These are phyloP conservation scores for Argyra leucocephala DNA, from an alignment of 2,888 invertebrate species.

Conservation along the genomic window DNA sequence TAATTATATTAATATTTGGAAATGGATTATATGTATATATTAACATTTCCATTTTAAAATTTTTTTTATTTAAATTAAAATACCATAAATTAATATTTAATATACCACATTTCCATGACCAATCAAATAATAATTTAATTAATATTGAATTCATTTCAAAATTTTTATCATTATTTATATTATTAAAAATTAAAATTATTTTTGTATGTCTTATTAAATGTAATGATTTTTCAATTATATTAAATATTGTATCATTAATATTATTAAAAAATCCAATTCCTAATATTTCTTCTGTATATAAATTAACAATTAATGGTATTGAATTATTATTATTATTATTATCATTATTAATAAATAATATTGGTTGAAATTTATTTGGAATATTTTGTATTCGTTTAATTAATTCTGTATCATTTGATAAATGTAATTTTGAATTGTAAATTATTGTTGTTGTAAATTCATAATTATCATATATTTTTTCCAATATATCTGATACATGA, in stretches of 20 bases:
- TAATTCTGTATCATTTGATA: background rate
- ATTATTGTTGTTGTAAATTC: background rate
- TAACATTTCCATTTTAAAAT: background rate
- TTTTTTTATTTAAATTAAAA: background rate
- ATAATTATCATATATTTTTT: background rate
- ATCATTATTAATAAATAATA: background rate
- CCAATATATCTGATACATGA: background rate
- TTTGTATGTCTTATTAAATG: background rate
- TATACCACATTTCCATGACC: background rate
- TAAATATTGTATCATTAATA: background rate
- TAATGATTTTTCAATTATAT: background rate
- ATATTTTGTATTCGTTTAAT: background rate
- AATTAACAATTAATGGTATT: background rate
- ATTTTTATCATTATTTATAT: background rate
- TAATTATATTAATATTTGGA: background rate
- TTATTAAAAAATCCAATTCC: background rate
- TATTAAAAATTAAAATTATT: background rate
- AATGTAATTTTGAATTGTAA: background rate
- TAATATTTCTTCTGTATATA: background rate
- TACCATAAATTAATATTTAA: background rate
- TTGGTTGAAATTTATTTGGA: background rate
- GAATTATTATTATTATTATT: background rate
- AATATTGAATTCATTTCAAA: background rate
- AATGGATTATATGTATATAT: background rate
- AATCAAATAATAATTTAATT: background rate